Conservation (phyloP, 2,113 vertebrate species). For the Variabilichromis moorii region DNA sequence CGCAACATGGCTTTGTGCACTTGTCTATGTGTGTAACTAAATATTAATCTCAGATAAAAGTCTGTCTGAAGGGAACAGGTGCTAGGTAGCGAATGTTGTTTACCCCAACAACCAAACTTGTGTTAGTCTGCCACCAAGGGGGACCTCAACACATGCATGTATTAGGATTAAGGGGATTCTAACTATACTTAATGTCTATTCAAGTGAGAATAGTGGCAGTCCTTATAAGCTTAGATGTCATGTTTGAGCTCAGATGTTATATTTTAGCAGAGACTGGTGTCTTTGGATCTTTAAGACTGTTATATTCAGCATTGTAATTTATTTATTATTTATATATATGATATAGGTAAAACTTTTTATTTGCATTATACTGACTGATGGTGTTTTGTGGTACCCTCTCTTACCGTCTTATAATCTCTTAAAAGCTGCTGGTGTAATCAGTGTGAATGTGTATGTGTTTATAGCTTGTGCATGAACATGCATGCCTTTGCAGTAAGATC, state of each 20-base stretch:
- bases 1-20: neutral
- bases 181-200: neutral
- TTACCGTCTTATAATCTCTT: accelerated
- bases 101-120: neutral
- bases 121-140: neutral
- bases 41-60: neutral
- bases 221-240: neutral
- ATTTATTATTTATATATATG: neutral
- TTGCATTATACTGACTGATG: neutral
- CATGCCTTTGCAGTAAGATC: conserved; percentile 4
- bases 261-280: neutral
- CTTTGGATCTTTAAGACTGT: neutral
- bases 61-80: neutral
- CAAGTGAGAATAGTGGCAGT: neutral
- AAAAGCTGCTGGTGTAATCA: neutral
- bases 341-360: accelerated
- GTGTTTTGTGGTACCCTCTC: accelerated
- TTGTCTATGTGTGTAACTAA: neutral
- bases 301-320: neutral
- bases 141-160: neutral
- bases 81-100: neutral
- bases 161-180: neutral
- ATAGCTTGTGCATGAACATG: neutral
- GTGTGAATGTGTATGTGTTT: neutral
- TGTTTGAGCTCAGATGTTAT: neutral